These are phyloP conservation scores for Spea hammondii DNA, from an alignment of 2,797 vertebrate species.

Conservation along the genomic window DNA sequence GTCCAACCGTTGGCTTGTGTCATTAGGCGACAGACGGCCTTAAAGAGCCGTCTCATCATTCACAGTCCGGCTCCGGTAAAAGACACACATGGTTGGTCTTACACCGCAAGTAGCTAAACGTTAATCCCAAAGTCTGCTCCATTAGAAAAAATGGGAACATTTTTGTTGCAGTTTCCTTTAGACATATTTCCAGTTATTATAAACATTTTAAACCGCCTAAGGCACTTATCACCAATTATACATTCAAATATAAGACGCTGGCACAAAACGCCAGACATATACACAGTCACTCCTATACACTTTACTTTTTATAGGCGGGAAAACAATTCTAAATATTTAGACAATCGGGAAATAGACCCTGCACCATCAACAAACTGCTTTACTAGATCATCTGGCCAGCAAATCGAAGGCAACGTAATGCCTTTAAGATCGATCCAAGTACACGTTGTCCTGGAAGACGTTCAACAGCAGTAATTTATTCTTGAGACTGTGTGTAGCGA, in stretches of 20 bases:
- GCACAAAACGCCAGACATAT: not conserved
- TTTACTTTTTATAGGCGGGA: constrained; percentile 58
- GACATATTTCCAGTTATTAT: too few species aligned
- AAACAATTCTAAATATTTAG: constrained; percentile 64
- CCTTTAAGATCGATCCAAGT: constrained; percentile 74
- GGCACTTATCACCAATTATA: too few species aligned
- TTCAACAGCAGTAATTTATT: constrained; percentile 69
- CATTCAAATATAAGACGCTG: not conserved
- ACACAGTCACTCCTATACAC: not conserved
- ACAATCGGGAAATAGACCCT: constrained; percentile 62
- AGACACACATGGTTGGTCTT: too few species aligned
- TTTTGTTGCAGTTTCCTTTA: too few species aligned
- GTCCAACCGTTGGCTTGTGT: too few species aligned
- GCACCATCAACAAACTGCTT: constrained; percentile 57
- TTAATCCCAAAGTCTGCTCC: too few species aligned
- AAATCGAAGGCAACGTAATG: constrained; percentile 57
- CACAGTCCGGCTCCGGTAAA: too few species aligned
- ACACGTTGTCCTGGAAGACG: constrained; percentile 72
- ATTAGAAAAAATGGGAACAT: too few species aligned
- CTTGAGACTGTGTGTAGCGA: constrained; percentile 11
- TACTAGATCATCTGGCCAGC: constrained; percentile 66
- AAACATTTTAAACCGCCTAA: too few species aligned
- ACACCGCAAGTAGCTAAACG: too few species aligned
- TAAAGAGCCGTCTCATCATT: too few species aligned
- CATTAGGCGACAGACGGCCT: too few species aligned